Evolutionary conservation across 2,888 invertebrate genomes (phyloP).

Genomic region (Odontomyia ornata): DNA sequence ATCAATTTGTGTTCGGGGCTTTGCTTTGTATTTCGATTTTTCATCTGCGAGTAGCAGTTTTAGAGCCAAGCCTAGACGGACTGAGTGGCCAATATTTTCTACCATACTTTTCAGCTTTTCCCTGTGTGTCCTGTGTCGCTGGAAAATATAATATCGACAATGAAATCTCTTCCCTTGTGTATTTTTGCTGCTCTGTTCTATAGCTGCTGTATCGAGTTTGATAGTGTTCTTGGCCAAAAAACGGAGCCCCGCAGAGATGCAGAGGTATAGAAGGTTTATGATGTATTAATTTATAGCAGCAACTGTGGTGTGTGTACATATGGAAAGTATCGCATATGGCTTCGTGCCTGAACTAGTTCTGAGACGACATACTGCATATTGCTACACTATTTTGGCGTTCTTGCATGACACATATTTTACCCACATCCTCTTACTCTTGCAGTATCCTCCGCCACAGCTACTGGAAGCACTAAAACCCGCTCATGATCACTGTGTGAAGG

Average conservation of each 20-base stretch:
- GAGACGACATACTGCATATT: neutral
- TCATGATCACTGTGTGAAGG: conserved; percentile 55
- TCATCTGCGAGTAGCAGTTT: neutral
- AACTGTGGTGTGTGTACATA: neutral
- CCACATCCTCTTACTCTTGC: neutral
- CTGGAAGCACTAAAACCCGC: conserved; percentile 52
- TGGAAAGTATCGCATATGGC: conserved; percentile 6
- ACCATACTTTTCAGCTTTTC: conserved; percentile 17
- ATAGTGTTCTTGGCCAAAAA: conserved; percentile 48
- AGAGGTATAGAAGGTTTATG: conserved; percentile 47
- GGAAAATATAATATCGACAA: conserved; percentile 7
- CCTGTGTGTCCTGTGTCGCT: neutral
- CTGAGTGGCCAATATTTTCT: conserved; percentile 44
- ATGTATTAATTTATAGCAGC: conserved; percentile 29
- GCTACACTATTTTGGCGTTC: neutral
- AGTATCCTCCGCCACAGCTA: conserved; percentile 56
- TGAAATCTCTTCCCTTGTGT: conserved; percentile 16
- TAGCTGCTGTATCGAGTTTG: neutral
- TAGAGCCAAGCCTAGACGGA: conserved; percentile 17
- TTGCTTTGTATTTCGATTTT: neutral
- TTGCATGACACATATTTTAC: neutral
- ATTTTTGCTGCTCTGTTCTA: conserved; percentile 37
- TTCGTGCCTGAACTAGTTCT: neutral
- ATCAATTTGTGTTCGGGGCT: conserved; percentile 44
- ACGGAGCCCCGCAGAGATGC: conserved; percentile 51